A percentile compares a stretch with the other conserved stretches of the same genome.
Evolutionary conservation across 2,888 invertebrate genomes (phyloP).

Genomic region (Acrobasis repandana): DNA sequence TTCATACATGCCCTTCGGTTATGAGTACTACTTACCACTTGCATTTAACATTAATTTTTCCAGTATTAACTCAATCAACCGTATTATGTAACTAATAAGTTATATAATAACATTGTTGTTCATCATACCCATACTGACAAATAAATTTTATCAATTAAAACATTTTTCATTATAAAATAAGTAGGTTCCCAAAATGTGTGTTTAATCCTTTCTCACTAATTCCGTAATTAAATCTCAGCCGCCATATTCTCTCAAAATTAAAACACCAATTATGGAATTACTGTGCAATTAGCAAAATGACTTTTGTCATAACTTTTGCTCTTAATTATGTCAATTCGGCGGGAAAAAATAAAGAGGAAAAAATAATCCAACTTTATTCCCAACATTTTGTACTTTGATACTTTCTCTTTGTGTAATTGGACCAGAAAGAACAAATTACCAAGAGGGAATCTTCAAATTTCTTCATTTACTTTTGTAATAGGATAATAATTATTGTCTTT

Average conservation of each 20-base stretch:
- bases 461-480: constrained; percentile 61
- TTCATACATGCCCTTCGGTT: too few species aligned
- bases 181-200: not conserved
- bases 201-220: not conserved
- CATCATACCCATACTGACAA: too few species aligned
- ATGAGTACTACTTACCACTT: too few species aligned
- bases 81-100: too few species aligned
- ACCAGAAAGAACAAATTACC: constrained; percentile 56
- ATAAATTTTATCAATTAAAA: too few species aligned
- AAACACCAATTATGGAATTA: constrained; percentile 41
- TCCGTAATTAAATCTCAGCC: not conserved
- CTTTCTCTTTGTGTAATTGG: constrained; percentile 53
- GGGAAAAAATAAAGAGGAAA: constrained; percentile 44
- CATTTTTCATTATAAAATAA: not conserved
- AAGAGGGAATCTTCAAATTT: constrained; percentile 51
- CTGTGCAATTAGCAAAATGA: constrained; percentile 46
- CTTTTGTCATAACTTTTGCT: constrained; percentile 46
- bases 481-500: constrained; percentile 59
- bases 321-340: constrained; percentile 47
- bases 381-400: constrained; percentile 51
- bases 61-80: too few species aligned
- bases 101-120: too few species aligned
- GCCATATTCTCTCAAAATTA: constrained; percentile 29
- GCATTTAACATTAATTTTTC: too few species aligned
- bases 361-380: constrained; percentile 47